Conservation (phyloP, 2,888 invertebrate genomes). For the Sarcophaga carnaria region DNA sequence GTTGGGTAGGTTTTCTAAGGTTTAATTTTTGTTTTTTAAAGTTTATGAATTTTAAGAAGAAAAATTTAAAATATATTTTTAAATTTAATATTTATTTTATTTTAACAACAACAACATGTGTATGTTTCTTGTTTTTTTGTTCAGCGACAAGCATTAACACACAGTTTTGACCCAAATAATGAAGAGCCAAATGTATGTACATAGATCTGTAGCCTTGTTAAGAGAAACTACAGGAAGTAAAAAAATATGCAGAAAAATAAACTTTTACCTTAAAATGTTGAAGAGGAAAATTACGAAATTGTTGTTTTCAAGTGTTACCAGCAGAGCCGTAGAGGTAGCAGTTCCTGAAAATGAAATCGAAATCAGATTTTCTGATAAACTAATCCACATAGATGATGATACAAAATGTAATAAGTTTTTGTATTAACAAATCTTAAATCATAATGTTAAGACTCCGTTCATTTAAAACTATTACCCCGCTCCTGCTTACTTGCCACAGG, state of each 20-base stretch:
- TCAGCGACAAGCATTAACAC: conserved; percentile 19
- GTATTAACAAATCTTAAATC: too few species aligned
- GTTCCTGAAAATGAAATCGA: background rate
- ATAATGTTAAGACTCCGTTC: background rate
- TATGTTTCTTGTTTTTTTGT: background rate
- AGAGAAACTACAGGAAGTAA: background rate
- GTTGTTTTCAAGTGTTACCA: background rate
- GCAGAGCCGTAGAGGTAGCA: background rate
- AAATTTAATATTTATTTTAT: too few species aligned
- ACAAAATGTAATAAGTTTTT: background rate
- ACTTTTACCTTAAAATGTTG: conserved; percentile 26
- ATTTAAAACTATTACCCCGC: background rate
- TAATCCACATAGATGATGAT: too few species aligned
- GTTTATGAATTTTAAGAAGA: background rate
- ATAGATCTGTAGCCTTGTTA: background rate
- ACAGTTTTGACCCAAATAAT: conserved; percentile 40
- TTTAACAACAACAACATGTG: too few species aligned
- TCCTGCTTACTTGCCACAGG: background rate
- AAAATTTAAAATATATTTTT: background rate
- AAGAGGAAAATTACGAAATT: background rate
- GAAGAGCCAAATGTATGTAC: conserved; percentile 22
- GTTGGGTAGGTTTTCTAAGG: conserved; percentile 69
- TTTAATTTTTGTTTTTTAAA: conserved; percentile 63
- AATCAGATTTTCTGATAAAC: too few species aligned
- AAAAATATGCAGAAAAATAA: conserved; percentile 1